Evolutionary conservation across 2,888 invertebrate genomes (phyloP).

Genomic region (Temnothorax ravouxi): DNA sequence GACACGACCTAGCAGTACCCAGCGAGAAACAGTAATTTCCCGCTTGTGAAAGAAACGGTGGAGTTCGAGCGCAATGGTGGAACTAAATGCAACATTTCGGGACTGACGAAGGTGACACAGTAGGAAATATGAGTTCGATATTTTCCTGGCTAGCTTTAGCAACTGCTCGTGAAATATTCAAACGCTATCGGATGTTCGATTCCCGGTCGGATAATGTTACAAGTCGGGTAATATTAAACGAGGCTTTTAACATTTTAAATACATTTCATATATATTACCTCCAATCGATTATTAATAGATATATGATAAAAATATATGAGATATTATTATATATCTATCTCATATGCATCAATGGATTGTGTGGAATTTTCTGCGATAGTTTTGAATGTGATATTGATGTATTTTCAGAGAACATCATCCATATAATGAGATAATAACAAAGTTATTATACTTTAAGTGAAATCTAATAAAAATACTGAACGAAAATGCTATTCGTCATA

Average conservation of each 20-base stretch:
- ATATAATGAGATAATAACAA: neutral
- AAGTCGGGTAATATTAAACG: slow-evolving; percentile 18
- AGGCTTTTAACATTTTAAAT: slow-evolving; percentile 22
- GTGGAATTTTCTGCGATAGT: neutral
- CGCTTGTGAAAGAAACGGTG: neutral
- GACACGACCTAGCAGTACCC: neutral
- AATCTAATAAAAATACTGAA: neutral
- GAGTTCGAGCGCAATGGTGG: neutral
- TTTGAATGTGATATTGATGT: neutral
- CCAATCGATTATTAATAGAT: slow-evolving; percentile 5
- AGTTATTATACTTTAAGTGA: neutral
- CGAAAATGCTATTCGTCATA: neutral
- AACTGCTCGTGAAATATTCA: slow-evolving; percentile 26
- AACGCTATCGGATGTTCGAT: slow-evolving; percentile 20
- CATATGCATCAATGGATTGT: too few relatives aligned
- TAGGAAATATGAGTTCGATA: slow-evolving; percentile 14
- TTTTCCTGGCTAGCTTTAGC: neutral
- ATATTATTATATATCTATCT: neutral
- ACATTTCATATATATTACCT: neutral
- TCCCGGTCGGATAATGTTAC: slow-evolving; percentile 15
- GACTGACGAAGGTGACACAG: neutral
- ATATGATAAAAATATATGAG: neutral
- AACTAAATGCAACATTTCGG: slow-evolving; percentile 2
- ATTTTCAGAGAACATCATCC: neutral
- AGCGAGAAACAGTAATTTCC: slow-evolving; percentile 31